phyloP scores from a whole-genome alignment of 2,797 vertebrate genomes.

The Arctocebus calabarensis region DNA sequence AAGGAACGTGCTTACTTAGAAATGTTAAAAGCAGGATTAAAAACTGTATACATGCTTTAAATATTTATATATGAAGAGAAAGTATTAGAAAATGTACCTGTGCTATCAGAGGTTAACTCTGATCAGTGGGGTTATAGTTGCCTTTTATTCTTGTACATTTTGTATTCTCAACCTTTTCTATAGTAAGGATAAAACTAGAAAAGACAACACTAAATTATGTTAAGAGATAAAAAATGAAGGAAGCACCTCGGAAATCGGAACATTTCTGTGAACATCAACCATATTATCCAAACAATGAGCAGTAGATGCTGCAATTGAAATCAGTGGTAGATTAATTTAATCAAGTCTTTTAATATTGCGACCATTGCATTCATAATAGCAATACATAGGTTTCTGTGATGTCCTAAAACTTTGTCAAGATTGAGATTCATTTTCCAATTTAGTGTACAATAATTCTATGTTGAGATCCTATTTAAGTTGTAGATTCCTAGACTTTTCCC shows the following conservation, averaged over 20 bases:
- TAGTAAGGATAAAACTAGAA: conserved; percentile 21
- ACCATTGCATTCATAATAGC: background rate
- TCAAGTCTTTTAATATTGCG: background rate
- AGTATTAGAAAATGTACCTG: background rate
- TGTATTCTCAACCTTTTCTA: background rate
- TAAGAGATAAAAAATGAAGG: conserved; percentile 29
- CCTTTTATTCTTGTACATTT: conserved; percentile 42
- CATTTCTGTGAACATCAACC: conserved; percentile 33
- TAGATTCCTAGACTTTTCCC: background rate
- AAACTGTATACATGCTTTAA: background rate
- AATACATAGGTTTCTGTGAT: conserved; percentile 53
- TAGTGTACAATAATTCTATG: conserved; percentile 26
- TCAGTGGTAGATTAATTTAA: background rate
- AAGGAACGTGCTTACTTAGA: conserved; percentile 34
- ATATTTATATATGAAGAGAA: background rate
- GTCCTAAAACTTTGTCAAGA: conserved; percentile 50
- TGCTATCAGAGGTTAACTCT: background rate
- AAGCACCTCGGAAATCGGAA: background rate
- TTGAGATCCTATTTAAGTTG: conserved; percentile 18
- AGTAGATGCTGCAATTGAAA: background rate
- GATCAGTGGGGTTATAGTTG: background rate
- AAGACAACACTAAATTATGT: conserved; percentile 13
- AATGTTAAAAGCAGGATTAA: conserved; percentile 42
- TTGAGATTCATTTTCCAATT: conserved; percentile 3
- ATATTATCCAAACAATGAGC: background rate